These are phyloP conservation scores for Formica aserva DNA, from an alignment of 2,888 invertebrate species.

Conservation along the genomic window DNA sequence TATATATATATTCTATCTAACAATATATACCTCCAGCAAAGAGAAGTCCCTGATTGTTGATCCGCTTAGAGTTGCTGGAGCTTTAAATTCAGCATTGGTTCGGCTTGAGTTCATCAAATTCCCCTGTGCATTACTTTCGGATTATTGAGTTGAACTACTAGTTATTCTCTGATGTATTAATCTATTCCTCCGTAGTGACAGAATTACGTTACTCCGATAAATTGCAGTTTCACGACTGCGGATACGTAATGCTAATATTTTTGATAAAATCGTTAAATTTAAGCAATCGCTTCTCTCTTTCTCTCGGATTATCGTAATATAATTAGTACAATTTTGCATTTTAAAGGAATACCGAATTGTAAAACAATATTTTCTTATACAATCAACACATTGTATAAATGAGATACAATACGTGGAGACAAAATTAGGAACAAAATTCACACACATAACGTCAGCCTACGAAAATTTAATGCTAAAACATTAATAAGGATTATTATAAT, in stretches of 20 bases:
- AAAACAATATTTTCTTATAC: neutral
- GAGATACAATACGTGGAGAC: neutral
- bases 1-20: neutral
- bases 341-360: neutral
- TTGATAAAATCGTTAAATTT: conserved; percentile 31
- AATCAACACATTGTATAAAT: neutral
- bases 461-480: conserved; percentile 43
- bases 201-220: conserved; percentile 23
- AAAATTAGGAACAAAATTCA: neutral
- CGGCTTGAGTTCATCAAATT: neutral
- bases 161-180: conserved; percentile 34
- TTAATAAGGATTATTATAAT: conserved; percentile 16
- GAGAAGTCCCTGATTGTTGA: neutral
- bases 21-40: neutral
- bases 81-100: conserved; percentile 17
- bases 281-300: neutral
- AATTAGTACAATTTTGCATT: neutral
- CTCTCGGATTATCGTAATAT: conserved; percentile 9
- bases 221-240: conserved; percentile 1
- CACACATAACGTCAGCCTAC: no score
- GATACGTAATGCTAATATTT: conserved; percentile 23
- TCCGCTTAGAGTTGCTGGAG: neutral
- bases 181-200: conserved; percentile 4
- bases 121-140: neutral
- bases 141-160: conserved; percentile 17